Conservation (phyloP, 1,140 invertebrate genomes). For the Zelostemma sp. region DNA sequence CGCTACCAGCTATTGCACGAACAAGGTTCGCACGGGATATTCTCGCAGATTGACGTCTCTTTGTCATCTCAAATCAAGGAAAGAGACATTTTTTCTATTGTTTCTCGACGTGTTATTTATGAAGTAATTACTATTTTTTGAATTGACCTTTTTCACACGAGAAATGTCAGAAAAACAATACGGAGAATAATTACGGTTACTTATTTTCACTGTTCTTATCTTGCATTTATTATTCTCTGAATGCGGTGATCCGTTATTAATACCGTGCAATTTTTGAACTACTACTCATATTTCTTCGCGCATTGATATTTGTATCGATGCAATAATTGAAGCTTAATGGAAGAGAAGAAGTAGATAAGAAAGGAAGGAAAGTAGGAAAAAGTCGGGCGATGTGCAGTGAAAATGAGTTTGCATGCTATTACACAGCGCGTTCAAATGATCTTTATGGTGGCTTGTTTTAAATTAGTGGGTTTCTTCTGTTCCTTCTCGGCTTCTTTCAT, state of each 20-base stretch:
- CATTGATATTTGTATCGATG: too few relatives aligned
- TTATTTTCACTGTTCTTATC: too few relatives aligned
- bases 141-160: not conserved
- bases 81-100: not conserved
- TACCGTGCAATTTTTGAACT: too few relatives aligned
- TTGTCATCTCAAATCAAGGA: not conserved
- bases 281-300: too few relatives aligned
- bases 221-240: too few relatives aligned
- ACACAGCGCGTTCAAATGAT: constrained; percentile 45
- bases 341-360: not conserved
- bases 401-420: constrained; percentile 51
- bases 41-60: not conserved
- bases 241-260: too few relatives aligned
- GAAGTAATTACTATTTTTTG: too few relatives aligned
- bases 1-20: not conserved
- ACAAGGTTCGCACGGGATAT: not conserved
- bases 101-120: not conserved
- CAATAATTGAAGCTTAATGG: not conserved
- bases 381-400: constrained; percentile 20
- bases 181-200: too few relatives aligned
- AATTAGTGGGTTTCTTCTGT: constrained; percentile 34
- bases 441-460: constrained; percentile 51
- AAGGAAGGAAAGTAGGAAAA: constrained; percentile 17
- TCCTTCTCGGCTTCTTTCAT: constrained; percentile 13
- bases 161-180: not conserved